These are phyloP conservation scores for Rhizomys pruinosus DNA, from an alignment of 2,113 vertebrate species.

Conservation along the genomic window DNA sequence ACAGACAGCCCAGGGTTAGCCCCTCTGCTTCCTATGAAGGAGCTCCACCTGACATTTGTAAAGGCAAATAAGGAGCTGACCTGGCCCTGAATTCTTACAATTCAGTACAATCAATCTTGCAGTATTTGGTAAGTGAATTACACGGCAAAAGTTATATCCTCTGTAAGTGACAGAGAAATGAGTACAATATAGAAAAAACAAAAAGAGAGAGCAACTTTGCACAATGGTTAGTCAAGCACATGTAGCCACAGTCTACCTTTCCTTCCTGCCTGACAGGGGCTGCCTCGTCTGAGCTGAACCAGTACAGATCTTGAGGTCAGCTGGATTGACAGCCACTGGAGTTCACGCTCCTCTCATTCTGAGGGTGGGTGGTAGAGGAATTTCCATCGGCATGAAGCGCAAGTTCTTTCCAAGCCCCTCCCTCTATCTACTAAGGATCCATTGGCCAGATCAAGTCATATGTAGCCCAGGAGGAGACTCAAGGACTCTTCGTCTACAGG, in stretches of 20 bases:
- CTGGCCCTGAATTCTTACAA: rapidly evolving
- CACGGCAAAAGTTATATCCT: not conserved
- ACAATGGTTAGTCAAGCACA: not conserved
- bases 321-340: not conserved
- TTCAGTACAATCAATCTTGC: not conserved
- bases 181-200: too few relatives aligned
- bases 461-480: not conserved
- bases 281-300: not conserved
- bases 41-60: not conserved
- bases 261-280: not conserved
- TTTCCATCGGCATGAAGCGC: rapidly evolving
- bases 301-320: not conserved
- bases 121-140: not conserved
- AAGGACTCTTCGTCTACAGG: too few relatives aligned
- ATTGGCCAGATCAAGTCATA: not conserved
- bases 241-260: not conserved
- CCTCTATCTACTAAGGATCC: not conserved
- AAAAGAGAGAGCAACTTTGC: not conserved
- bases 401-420: not conserved
- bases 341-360: not conserved
- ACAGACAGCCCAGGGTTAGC: not conserved
- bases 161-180: not conserved
- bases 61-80: not conserved
- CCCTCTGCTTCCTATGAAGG: not conserved
- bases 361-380: not conserved